Evolutionary conservation across 1,140 invertebrate genomes (phyloP), one percentile per base, ranked within the genome.

Genomic region (Apis cerana): DNA sequence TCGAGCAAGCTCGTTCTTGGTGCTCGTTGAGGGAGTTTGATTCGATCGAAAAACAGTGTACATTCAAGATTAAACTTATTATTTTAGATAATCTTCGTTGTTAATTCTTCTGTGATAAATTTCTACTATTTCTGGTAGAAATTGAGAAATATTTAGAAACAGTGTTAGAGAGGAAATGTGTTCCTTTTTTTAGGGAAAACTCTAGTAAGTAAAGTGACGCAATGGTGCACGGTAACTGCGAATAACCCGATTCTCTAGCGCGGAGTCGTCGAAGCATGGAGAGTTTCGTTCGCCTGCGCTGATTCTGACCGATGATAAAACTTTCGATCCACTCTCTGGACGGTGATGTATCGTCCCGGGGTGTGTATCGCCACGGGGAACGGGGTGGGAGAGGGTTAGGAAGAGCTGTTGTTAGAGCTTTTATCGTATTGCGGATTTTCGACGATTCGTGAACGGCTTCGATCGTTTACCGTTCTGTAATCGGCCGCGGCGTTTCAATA

Each of bases 1-100:
- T 83, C 58, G 75, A 72, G 56, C 71, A 13, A 17, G 9, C 19
- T 54, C 78, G 81, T 84, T 78, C 70, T 84, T 84, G 75, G 78
- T 84, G 78, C 27, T 71, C 61, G n/a, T 33, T 68, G 80, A 67
- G 72, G 2, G 33, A 33, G 33, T 33, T 33, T 33, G 33, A 81
- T 67, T 80, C 81, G 81, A 81, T 81, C 77, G n/a, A n/a, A n/a
- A n/a, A n/a, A n/a, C n/a, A n/a, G n/a, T n/a, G n/a, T n/a, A n/a
- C n/a, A n/a, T n/a, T n/a, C n/a, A n/a, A n/a, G n/a, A n/a, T n/a
- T n/a, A n/a, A n/a, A n/a, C n/a, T n/a, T n/a, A n/a, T n/a, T n/a
- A n/a, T n/a, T n/a, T n/a, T n/a, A n/a, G n/a, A n/a, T n/a, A n/a
- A n/a, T n/a, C 33, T 33, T 3, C 33, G 33, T 33, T 33, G 2